These are phyloP conservation scores for Anser cygnoides DNA, from an alignment of 2,113 vertebrate genomes.

Conservation along the genomic window DNA sequence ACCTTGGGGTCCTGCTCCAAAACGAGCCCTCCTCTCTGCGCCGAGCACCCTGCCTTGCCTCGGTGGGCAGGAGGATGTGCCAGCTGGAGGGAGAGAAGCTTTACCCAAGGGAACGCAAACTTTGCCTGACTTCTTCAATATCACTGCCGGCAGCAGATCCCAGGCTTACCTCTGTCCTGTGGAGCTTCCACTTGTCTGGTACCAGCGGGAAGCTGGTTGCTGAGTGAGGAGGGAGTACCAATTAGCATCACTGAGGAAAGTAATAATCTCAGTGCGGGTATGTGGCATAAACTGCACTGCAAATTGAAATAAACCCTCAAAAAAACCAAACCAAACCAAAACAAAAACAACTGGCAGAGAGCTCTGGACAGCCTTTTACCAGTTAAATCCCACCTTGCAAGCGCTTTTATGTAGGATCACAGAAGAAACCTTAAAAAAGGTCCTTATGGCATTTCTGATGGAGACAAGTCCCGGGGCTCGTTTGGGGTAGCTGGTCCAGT, in stretches of 20 bases:
- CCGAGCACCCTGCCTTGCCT: neutral
- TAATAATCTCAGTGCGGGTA: neutral
- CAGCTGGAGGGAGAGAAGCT: neutral
- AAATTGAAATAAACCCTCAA: slow-evolving; percentile 22
- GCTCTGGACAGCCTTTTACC: neutral
- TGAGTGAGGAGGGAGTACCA: accelerated
- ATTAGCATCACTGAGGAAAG: slow-evolving; percentile 8
- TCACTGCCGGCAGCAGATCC: neutral
- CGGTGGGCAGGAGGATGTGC: accelerated
- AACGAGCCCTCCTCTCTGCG: accelerated
- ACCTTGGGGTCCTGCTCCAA: accelerated
- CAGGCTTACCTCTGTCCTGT: neutral
- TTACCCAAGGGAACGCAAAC: neutral
- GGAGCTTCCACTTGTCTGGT: neutral
- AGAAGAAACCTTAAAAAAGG: neutral
- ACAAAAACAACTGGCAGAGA: neutral
- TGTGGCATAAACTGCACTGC: neutral
- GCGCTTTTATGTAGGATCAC: neutral
- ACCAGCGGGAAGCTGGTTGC: neutral
- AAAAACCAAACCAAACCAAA: neutral
- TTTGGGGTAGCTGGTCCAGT: neutral
- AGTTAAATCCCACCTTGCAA: neutral
- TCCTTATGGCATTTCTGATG: neutral
- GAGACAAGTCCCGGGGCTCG: neutral
- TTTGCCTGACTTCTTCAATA: neutral